Base-by-base conservation (phyloP, 2,113 vertebrate species). In the Pseudonaja textilis region DNA sequence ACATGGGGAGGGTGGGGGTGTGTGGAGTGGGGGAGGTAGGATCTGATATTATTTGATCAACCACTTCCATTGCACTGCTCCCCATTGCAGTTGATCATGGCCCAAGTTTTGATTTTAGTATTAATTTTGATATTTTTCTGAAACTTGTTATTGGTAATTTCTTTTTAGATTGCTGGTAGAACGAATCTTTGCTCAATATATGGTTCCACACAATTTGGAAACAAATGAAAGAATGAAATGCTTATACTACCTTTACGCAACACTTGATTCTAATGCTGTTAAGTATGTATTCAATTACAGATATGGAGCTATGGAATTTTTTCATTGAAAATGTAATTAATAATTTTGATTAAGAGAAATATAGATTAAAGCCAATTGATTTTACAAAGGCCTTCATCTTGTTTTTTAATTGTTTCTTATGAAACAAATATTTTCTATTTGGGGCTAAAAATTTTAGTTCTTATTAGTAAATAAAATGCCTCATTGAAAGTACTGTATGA, bases 171-270 rank as follows among this genome's bases (percentile, higher is more conserved):
- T 99, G 96, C 98, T 99, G 92, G 99, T 99, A 92, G 99, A 99
- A 97, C 98, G 99, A 10, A 99, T 99, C 94, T 99, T 99, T 97
- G 99, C 99, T 90, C 99, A 99, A 94, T 99, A 99, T 92, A 99
- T 99, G 98, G 99, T 99, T 18, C 99, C 99, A 95, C 99, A 99
- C 96, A 99, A 99, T 96, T 96, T 99, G 97, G 99, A 99, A 95
- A 99, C 99, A 10, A 95, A 98, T 0, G 99, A 99, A 92, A 97
- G 99, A 91, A 99, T 99, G 99, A 99, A 99, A 96, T 99, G 99
- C 97, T 98, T 99, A 25, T 99, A 99, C 95, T 99, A 99, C 94
- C 98, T 99, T 93, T 99, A 99, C 0, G 99, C 99, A 94, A 99
- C 99, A 7, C 96, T 99, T 97, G 99, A 99, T 96, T 97, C 98